Percentiles rank a stretch among this genome's conserved stretches.
Evolutionary conservation across 2,888 invertebrate species (phyloP).

Genomic region (Catocala sponsa): DNA sequence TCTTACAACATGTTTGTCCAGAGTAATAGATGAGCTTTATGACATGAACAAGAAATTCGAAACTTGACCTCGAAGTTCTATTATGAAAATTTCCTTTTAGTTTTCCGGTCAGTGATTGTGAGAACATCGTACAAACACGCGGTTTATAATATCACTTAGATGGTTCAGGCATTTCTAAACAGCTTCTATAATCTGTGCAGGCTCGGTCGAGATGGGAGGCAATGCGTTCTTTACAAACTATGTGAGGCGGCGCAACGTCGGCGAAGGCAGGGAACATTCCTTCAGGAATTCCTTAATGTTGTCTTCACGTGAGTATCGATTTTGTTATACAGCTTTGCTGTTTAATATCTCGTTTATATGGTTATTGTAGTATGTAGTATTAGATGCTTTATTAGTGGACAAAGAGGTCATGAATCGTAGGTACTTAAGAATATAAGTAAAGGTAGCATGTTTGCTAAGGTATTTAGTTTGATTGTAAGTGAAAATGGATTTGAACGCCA

Average conservation of each 20-base stretch:
- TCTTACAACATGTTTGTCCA: too few species aligned
- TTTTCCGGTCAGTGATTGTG: background rate
- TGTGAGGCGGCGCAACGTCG: constrained; percentile 86
- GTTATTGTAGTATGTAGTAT: too few species aligned
- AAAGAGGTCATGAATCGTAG: too few species aligned
- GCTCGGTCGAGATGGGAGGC: constrained; percentile 86
- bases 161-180: constrained; percentile 40
- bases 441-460: too few species aligned
- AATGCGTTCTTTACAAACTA: constrained; percentile 90
- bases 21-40: too few species aligned
- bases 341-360: background rate
- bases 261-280: constrained; percentile 85
- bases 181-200: constrained; percentile 66
- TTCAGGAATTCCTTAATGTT: constrained; percentile 89
- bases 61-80: background rate
- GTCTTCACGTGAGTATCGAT: constrained; percentile 89
- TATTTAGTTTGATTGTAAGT: too few species aligned
- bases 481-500: too few species aligned
- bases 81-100: background rate
- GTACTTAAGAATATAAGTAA: too few species aligned
- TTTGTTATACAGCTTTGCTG: constrained; percentile 22
- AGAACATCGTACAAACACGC: constrained; percentile 10
- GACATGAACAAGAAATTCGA: background rate
- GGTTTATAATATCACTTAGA: constrained; percentile 22
- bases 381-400: too few species aligned